Conservation (phyloP, 1,140 invertebrate species). For the Alviniconcha marisindica region DNA sequence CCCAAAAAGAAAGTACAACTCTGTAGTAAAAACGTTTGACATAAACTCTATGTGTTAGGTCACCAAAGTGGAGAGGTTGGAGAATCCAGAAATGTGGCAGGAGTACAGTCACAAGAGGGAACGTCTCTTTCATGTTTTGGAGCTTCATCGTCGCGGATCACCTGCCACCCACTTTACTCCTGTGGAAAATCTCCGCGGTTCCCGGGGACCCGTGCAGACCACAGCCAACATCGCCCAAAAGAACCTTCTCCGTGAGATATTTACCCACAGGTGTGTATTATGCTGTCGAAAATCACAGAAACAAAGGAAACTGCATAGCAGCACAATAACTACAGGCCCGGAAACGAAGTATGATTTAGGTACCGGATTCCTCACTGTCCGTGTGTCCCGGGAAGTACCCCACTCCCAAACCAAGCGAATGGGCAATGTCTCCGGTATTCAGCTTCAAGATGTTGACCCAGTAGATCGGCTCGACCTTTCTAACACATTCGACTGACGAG, state of each 20-base stretch:
- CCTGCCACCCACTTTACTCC: constrained; percentile 22
- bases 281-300: neutral
- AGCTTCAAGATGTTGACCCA: neutral
- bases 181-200: constrained; percentile 34
- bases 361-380: neutral
- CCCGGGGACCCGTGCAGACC: constrained; percentile 48
- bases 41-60: no score
- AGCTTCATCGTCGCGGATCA: constrained; percentile 5
- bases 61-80: constrained; percentile 55
- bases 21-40: no score
- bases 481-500: neutral
- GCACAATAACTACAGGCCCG: neutral
- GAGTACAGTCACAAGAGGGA: constrained; percentile 56
- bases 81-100: constrained; percentile 58
- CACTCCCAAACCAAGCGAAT: neutral
- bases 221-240: constrained; percentile 9
- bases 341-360: neutral
- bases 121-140: constrained; percentile 40
- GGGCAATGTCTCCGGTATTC: no score
- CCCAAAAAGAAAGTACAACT: no score
- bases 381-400: neutral
- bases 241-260: constrained; percentile 9
- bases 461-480: neutral
- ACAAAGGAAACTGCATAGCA: neutral
- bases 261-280: constrained; percentile 22